Base-by-base conservation (phyloP, 2,888 invertebrate species). In the Tinea pellionella region DNA sequence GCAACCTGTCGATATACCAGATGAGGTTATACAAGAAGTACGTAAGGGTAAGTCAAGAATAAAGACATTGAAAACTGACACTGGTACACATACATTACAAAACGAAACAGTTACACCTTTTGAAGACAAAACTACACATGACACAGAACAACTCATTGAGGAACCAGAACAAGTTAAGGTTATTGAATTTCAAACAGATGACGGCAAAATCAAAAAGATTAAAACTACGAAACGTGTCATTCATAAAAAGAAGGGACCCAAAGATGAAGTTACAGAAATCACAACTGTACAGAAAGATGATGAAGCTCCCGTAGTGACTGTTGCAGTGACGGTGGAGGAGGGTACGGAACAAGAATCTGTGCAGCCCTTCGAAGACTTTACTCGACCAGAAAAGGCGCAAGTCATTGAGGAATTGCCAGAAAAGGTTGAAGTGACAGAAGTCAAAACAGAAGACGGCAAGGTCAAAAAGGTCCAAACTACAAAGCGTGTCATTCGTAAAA, bases 241-340 rank as follows among this genome's bases (percentile, higher is more conserved):
- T 66, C 70, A 67, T 61, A 82, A 78, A 63, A 73, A 71, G 32
- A 71, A 73, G 61, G 74, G 78, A n/a, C 70, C 65, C 1, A 65
- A 63, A 56, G 55, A 63, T 67, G 72, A 67, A 73, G 79, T 77
- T 64, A 83, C 69, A 67, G 76, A 72, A 74, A 81, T 79, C 15
- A 59, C 30, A 68, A 66, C 73, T 68, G 63, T 63, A 68, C 30
- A 63, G 70, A n/a, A 78, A 75, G 66, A 72, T 9, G 42, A 37
- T 3, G 72, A 71, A 65, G 61, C 65, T 63, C 73, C 71, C 0
- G 13, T 15, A 4, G 19, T 41, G 13, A 61, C 55, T 18, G 13
- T 18, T 4, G 18, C 13, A 3, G 24, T 24, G 6, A 51, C 18
- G 12, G 51, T 7, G 13, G 15, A 51, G 13, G 64, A 66, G 16